Base-by-base conservation (phyloP, 2,888 invertebrate species). In the Sarcophaga carnaria region DNA sequence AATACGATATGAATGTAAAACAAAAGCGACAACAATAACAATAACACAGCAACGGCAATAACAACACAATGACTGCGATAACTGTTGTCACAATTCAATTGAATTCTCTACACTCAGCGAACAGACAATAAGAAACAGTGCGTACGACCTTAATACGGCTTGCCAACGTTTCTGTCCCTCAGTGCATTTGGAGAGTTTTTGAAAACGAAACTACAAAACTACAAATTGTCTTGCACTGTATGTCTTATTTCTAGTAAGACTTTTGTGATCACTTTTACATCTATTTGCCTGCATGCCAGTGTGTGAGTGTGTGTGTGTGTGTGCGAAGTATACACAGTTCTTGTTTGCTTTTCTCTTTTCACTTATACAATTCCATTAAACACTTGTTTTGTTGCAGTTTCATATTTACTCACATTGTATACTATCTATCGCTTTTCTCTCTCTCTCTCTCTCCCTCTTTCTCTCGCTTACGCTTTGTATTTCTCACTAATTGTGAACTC, bases 211-310 rank as follows among this genome's bases (percentile, higher is more conserved):
- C 84, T 80, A 67, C 87, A 87, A 87, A 87, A 69, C 79, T 76
- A 84, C 84, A 87, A 70, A 66, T 49, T 60, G 20, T 37, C 63
- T 37, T 25, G 64, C 49, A 45, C 37, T 54, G 3, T 64, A 14
- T 69, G 25, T 59, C 45, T 70, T 76, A 63, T 25, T 60, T 37
- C 22, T 20, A 59, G 70, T 37, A 80, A 78, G 71, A 69, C 78
- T 82, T 60, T 60, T 37, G 60, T 70, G 88, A 88, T 88, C 88
- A 88, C 83, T 88, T 84, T 20, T 74, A 49, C 66, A 14, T 54
- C 22, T 60, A 22, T 70, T 66, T 49, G 10, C 54, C 27, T 20
- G 20, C 5, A 17, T 54, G 17, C 17, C 17, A 14, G 3, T 11
- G 49, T 49, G 49, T 49, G 49, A 1, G 22, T 49, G 49, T 2